Percentiles rank a stretch among this genome's conserved stretches.
phyloP scores from a whole-genome alignment of 1,140 invertebrate species.

The Drosophila oshimai region DNA sequence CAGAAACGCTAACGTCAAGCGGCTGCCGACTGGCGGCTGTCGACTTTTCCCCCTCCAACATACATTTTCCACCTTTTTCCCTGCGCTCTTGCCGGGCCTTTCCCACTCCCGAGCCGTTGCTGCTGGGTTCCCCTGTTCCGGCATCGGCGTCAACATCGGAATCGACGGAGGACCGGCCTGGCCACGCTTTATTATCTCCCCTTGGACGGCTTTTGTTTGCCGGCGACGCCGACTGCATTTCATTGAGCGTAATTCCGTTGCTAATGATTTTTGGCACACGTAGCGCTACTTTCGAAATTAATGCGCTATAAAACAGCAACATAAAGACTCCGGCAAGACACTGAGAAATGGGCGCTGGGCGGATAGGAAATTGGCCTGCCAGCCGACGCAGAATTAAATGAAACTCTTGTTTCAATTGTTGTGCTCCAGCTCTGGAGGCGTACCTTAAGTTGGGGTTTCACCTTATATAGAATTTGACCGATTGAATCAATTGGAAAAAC shows the following conservation, averaged over 20 bases:
- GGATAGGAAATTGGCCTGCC: slow-evolving; percentile 73
- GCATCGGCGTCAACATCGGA: slow-evolving; percentile 1
- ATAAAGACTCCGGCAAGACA: slow-evolving; percentile 48
- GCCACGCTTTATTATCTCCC: slow-evolving; percentile 78
- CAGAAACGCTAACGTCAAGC: slow-evolving; percentile 27
- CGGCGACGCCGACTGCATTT: slow-evolving; percentile 69
- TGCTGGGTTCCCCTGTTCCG: slow-evolving; percentile 15
- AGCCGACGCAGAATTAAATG: slow-evolving; percentile 63
- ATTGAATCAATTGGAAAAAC: too few species aligned
- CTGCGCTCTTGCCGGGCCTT: not conserved
- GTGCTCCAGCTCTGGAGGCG: too few species aligned
- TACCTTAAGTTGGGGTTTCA: too few species aligned
- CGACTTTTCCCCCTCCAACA: slow-evolving; percentile 37
- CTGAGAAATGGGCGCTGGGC: slow-evolving; percentile 68
- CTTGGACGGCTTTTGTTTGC: slow-evolving; percentile 37
- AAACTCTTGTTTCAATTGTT: slow-evolving; percentile 73
- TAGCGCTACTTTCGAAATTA: slow-evolving; percentile 79
- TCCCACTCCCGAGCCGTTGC: not conserved
- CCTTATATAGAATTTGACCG: too few species aligned
- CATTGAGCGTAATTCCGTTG: slow-evolving; percentile 82
- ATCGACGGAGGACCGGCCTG: slow-evolving; percentile 8
- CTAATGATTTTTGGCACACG: slow-evolving; percentile 82
- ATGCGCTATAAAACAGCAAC: slow-evolving; percentile 74
- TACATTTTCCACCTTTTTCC: not conserved
- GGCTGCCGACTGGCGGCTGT: slow-evolving; percentile 41